Base-by-base conservation (phyloP, 1,140 invertebrate genomes). In the Belonocnema kinseyi region DNA sequence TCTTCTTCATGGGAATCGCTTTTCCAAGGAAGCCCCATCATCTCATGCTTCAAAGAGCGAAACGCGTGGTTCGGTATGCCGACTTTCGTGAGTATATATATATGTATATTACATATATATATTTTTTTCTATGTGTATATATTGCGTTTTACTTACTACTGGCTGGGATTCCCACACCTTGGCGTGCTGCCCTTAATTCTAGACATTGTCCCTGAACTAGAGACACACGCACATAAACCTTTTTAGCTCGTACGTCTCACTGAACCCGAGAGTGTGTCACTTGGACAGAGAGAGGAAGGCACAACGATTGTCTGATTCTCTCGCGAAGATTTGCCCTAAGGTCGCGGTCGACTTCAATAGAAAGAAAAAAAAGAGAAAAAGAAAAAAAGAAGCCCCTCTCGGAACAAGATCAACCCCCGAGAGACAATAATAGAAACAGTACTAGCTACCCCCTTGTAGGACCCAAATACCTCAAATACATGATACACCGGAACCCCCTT, bases 351-450 rank as follows among this genome's bases (percentile, higher is more conserved):
- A 33, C 61, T 66, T 66, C 61, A 66, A 66, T 66, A 40, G 61
- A 66, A 66, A 66, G 26, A 66, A 26, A 66, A 66, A 33, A 33
- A 33, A 5, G 26, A 66, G 26, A 12, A 56, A 56, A 56, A 56
- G 17, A 56, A 33, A 40, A 66, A 66, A 40, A 26, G 26, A 66
- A 66, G 61, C 21, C 21, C 5, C 56, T 58, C 19, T 58, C 8
- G 5, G 19, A 66, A 66, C 61, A 16, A 66, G 61, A 66, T 66
- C 61, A 66, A 66, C 61, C 61, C 61, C 61, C 61, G 61, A 66
- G 61, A 66, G 61, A 66, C 61, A 66, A 66, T 66, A 66, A 66
- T 66, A 66, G 61, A 66, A 66, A 66, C 61, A 66, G 61, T 66
- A 66, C 61, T 66, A n/a, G 33, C 61, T 66, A 40, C 61, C 26